These are phyloP conservation scores for Montipora cactus DNA, from an alignment of 64 coral and sea anemone genomes.

Conservation along the genomic window DNA sequence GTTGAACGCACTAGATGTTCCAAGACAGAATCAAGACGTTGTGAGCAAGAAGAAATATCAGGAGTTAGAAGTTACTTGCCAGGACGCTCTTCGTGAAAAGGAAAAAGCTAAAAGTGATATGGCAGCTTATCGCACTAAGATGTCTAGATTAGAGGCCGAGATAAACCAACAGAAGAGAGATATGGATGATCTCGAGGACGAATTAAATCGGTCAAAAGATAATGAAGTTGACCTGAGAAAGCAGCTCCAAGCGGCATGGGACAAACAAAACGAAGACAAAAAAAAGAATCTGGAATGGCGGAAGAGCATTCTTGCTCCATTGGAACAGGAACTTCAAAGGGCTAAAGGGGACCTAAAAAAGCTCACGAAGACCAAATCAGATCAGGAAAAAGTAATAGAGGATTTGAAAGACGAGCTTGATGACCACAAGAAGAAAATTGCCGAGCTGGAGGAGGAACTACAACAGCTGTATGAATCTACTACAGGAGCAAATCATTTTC, in stretches of 20 bases:
- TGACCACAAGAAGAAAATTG: conserved; percentile 61
- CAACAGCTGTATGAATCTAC: conserved; percentile 36
- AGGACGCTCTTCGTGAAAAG: conserved; percentile 80
- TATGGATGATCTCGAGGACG: conserved; percentile 78
- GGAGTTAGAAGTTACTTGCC: conserved; percentile 81
- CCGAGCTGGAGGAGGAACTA: conserved; percentile 66
- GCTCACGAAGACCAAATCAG: conserved; percentile 60
- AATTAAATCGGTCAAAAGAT: conserved; percentile 52
- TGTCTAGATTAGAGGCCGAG: conserved; percentile 71
- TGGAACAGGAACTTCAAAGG: conserved; percentile 82
- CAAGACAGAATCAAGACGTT: conserved; percentile 57
- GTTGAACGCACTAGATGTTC: conserved; percentile 36
- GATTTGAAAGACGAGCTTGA: conserved; percentile 82
- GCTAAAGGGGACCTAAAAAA: conserved; percentile 50
- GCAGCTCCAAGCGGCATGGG: conserved; percentile 67
- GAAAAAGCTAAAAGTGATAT: conserved; percentile 73
- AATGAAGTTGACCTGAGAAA: conserved; percentile 75
- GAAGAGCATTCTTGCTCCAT: conserved; percentile 54
- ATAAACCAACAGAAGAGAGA: conserved; percentile 75
- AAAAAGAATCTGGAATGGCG: conserved; percentile 81
- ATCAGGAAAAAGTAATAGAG: conserved; percentile 54
- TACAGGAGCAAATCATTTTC: conserved; percentile 40
- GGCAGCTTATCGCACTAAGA: conserved; percentile 75
- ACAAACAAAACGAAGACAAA: conserved; percentile 84
- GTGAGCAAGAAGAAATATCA: conserved; percentile 79